Evolutionary conservation across 92 coral and sea anemone species (phyloP).

Genomic region (Epizoanthus scotinus): DNA sequence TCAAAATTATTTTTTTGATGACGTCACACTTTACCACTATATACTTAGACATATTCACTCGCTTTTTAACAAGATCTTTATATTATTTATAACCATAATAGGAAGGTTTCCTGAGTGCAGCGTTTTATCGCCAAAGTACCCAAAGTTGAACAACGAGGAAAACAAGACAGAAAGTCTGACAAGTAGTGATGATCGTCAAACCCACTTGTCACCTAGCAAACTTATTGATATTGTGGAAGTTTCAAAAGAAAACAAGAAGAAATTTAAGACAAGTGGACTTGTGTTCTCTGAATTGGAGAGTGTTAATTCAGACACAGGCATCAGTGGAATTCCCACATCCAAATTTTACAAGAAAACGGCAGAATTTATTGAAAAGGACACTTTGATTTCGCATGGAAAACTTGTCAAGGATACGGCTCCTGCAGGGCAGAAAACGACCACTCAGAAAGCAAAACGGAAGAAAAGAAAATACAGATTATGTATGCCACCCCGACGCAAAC

Average conservation of each 20-base stretch:
- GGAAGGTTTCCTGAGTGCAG: conserved; percentile 9
- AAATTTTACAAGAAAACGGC: conserved; percentile 24
- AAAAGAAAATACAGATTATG: conserved; percentile 16
- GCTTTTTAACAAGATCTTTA: too few species aligned
- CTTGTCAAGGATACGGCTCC: neutral
- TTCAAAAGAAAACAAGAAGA: conserved; percentile 26
- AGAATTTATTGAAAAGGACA: conserved; percentile 4
- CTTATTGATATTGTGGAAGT: neutral
- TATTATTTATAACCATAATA: neutral
- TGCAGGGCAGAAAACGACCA: neutral
- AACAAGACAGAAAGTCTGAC: conserved; percentile 14
- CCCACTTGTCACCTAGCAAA: neutral
- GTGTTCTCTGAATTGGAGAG: neutral
- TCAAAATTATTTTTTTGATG: too few species aligned
- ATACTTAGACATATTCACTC: too few species aligned
- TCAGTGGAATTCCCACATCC: conserved; percentile 18
- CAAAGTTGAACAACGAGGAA: conserved; percentile 16
- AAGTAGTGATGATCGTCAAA: neutral
- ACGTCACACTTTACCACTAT: too few species aligned
- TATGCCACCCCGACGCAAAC: conserved; percentile 30
- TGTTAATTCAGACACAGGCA: neutral
- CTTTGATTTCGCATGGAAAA: conserved; percentile 12
- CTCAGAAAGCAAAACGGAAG: conserved; percentile 18
- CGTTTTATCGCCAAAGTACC: conserved; percentile 21
- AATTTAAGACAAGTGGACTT: conserved; percentile 13